A percentile compares a stretch with the other conserved stretches of the same genome.
phyloP scores from a whole-genome alignment of 2,797 vertebrate genomes.

The Yasuhikotakia modesta region DNA sequence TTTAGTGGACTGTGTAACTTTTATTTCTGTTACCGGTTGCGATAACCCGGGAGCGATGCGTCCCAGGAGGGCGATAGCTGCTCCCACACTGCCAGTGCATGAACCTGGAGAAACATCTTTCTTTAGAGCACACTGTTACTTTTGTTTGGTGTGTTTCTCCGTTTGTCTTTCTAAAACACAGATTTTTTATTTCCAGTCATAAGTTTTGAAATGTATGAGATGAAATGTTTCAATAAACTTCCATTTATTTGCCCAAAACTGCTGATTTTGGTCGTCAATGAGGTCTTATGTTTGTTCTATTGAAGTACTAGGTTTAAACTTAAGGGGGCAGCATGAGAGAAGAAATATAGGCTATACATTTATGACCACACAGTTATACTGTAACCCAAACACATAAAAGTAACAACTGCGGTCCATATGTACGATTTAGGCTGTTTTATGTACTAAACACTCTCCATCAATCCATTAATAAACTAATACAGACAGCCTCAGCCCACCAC shows the following conservation, averaged over 20 bases:
- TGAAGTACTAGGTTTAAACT: constrained; percentile 19
- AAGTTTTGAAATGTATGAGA: constrained; percentile 59
- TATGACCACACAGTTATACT: too few species aligned
- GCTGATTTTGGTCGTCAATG: not conserved
- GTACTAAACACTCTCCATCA: too few species aligned
- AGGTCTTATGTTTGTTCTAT: not conserved
- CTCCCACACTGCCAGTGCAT: constrained; percentile 25
- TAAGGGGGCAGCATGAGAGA: constrained; percentile 15
- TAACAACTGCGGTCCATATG: too few species aligned
- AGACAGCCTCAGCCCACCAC: too few species aligned
- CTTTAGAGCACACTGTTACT: constrained; percentile 6
- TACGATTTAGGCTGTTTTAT: too few species aligned
- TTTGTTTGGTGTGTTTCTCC: constrained; percentile 15
- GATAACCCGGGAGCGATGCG: not conserved
- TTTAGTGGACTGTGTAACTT: constrained; percentile 5
- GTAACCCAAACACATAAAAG: too few species aligned
- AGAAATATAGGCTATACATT: too few species aligned
- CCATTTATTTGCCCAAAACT: constrained; percentile 55
- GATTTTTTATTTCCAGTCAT: constrained; percentile 44
- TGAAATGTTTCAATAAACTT: constrained; percentile 69
- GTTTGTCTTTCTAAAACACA: constrained; percentile 17
- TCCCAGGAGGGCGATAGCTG: not conserved
- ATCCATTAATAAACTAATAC: too few species aligned
- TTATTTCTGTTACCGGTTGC: not conserved
- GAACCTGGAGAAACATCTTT: constrained; percentile 2